Base-by-base conservation (phyloP, 2,888 invertebrate species). In the Ramazzottius varieornatus region DNA sequence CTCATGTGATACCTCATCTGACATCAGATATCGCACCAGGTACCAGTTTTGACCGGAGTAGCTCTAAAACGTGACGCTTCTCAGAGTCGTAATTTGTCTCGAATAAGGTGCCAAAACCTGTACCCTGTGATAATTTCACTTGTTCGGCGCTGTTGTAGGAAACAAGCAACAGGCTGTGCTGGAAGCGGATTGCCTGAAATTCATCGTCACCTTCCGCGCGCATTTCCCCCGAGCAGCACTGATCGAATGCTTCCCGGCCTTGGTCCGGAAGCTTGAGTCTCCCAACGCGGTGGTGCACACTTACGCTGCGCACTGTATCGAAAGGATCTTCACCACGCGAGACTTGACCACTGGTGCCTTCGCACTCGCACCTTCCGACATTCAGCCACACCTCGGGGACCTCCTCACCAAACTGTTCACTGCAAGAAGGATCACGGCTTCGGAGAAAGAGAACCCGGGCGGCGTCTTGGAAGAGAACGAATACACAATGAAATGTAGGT, bases 161-260 rank as follows among this genome's bases (percentile, higher is more conserved):
- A n/a, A n/a, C n/a, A n/a, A n/a, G n/a, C n/a, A 54, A 16, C 54
- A 54, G 29, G 90, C 93, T 0, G 90, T 99, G 1, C 77, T 99
- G 33, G 93, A 93, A 75, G 93, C 96, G 0, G 96, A 94, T 75
- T 86, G 90, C 1, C 84, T 99, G 65, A 96, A 96, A 75, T 98
- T 90, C 74, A 77, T 96, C 13, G 92, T 96, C 85, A 89, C 88
- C 2, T 98, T 98, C 78, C 82, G 98, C 67, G 86, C 86, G 66
- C 71, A 76, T 74, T 79, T 98, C 68, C 87, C 90, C 0, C 82
- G 82, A 64, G 86, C 88, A 68, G 79, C 86, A 16, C 79, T 94
- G 46, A 75, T 85, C 63, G 81, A 82, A 1, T 82, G 85, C 29
- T 76, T 96, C 66, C 89, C 91, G 0, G 81, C 85, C 67, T 76